Conservation (phyloP, 2,797 vertebrate genomes). For the Diplodus puntazzo region DNA sequence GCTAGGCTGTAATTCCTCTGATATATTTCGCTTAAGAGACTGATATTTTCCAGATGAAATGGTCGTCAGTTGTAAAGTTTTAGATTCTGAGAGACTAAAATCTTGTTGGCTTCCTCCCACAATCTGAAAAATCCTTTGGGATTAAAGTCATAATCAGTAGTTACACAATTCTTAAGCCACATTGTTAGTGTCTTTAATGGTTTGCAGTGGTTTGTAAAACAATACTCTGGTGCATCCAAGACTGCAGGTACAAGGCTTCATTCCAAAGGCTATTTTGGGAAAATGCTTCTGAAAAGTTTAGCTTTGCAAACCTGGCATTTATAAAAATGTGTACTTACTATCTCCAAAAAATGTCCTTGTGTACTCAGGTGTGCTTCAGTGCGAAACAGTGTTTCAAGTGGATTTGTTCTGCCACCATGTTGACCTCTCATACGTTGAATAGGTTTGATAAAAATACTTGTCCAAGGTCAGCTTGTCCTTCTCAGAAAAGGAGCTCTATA, state of each 20-base stretch:
- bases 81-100: background rate
- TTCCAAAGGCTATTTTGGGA: too few relatives aligned
- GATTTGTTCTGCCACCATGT: background rate
- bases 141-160: too few relatives aligned
- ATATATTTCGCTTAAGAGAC: background rate
- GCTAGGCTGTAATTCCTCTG: background rate
- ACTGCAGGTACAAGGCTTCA: too few relatives aligned
- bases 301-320: background rate
- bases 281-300: too few relatives aligned
- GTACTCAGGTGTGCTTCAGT: background rate
- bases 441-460: background rate
- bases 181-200: too few relatives aligned
- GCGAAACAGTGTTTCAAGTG: background rate
- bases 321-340: too few relatives aligned
- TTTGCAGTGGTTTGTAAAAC: too few relatives aligned
- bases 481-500: too few relatives aligned
- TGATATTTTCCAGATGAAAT: background rate
- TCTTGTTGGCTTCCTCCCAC: background rate
- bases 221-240: background rate
- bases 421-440: background rate
- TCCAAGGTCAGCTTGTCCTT: too few relatives aligned
- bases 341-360: too few relatives aligned
- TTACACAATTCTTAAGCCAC: too few relatives aligned
- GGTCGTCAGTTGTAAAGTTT: background rate
- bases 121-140: too few relatives aligned